Conservation (phyloP, 1,140 invertebrate species). For the Lutraria rhynchaena region DNA sequence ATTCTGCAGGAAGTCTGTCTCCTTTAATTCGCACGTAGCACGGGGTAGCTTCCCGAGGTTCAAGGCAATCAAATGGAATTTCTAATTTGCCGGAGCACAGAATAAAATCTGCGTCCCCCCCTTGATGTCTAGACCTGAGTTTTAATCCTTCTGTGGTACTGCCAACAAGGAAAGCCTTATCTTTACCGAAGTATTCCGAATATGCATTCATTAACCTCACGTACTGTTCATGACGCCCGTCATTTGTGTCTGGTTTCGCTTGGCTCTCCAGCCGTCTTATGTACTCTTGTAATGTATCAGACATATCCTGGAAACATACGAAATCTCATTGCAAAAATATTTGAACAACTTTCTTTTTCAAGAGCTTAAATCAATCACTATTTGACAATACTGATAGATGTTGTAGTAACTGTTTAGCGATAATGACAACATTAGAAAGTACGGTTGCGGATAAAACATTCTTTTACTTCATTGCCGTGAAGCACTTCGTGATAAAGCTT, state of each 20-base stretch:
- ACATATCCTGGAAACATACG: background rate
- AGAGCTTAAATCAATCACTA: too few species aligned
- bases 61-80: slow-evolving; percentile 23
- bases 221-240: background rate
- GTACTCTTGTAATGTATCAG: background rate
- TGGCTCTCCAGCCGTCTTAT: slow-evolving; percentile 11
- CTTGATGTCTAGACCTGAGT: background rate
- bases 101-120: slow-evolving; percentile 43
- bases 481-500: too few species aligned
- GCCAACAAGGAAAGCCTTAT: background rate
- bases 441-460: too few species aligned
- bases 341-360: too few species aligned
- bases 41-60: background rate
- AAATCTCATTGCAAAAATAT: too few species aligned
- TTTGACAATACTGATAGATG: too few species aligned
- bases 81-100: slow-evolving; percentile 30
- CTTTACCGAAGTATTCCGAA: background rate
- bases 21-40: slow-evolving; percentile 18
- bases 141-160: slow-evolving; percentile 15
- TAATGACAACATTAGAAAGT: too few species aligned
- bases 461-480: too few species aligned
- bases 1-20: background rate
- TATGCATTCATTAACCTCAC: slow-evolving; percentile 12
- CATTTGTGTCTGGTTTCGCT: slow-evolving; percentile 4
- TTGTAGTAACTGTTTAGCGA: too few species aligned